Base-by-base conservation (phyloP, 1,140 invertebrate genomes). In the Drosophila trapezifrons region DNA sequence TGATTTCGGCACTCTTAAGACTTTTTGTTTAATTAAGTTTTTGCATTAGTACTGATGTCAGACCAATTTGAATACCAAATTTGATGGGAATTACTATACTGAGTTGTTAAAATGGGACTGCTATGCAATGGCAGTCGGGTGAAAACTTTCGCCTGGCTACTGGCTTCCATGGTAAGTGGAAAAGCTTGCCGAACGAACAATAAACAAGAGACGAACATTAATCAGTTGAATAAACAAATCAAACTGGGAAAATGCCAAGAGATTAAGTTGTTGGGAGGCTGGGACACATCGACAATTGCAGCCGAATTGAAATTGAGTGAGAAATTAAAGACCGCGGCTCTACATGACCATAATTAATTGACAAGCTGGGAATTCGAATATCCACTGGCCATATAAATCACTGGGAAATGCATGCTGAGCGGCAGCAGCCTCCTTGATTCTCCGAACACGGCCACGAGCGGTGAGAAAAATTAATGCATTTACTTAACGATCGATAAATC, bases 401-500 rank as follows among this genome's bases (percentile, higher is more conserved):
- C 29, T 25, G 54, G 38, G 55, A 54, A 75, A 37, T 76, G 57
- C 75, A 27, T 42, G 76, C 66, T 64, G 62, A 60, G 73, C 49
- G 7, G 49, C 29, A 15, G 49, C 29, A 47, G 45, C 37, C 71
- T 52, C 37, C 42, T 75, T 46, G 32, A 43, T 42, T 37, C 40
- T 20, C 25, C 56, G 63, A 51, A 62, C 76, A 71, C 43, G 65
- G 47, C 54, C 56, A 62, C 69, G 47, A 60, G 46, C 52, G 57
- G 52, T 69, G 57, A 65, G 42, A 66, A 79, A 80, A 84, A 76
- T 73, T 79, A 77, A 87, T 87, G 78, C 75, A 82, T 79, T 82
- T 71, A 74, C 58, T 72, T 81, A 86, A 78, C 74, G 75, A 87
- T 67, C 78, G 82, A 89, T 89, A 79, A 86, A 78, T 81, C 59